These are phyloP conservation scores for Caenorhabditis panamensis DNA, from an alignment of 2,888 invertebrate genomes.

Conservation along the genomic window DNA sequence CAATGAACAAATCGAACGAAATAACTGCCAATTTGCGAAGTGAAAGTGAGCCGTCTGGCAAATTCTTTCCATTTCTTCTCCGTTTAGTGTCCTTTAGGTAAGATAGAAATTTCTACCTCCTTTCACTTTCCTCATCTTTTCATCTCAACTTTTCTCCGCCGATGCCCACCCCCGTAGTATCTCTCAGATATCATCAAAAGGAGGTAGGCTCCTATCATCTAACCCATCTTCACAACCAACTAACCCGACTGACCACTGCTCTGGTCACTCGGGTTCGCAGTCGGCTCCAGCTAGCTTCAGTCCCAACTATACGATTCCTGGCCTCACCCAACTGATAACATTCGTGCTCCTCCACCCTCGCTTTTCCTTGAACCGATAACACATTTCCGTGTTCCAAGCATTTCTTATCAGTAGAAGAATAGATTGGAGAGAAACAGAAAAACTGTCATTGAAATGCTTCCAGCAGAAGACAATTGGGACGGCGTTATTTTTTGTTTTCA, in stretches of 20 bases:
- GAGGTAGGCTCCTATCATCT: conserved; percentile 22
- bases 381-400: conserved; percentile 55
- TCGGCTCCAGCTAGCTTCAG: not conserved
- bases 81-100: conserved; percentile 2
- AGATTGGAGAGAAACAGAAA: conserved; percentile 3
- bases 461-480: not conserved
- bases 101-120: conserved; percentile 6
- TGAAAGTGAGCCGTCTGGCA: not conserved
- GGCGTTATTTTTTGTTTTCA: not conserved
- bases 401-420: conserved; percentile 15
- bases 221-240: conserved; percentile 19
- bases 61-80: not conserved
- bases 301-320: conserved; percentile 53
- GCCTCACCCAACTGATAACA: conserved; percentile 45
- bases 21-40: not conserved
- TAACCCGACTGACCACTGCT: conserved; percentile 33
- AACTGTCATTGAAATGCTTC: not conserved
- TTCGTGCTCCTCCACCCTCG: conserved; percentile 43
- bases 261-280: conserved; percentile 31
- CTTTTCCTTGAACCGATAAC: conserved; percentile 54
- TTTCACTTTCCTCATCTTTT: conserved; percentile 28
- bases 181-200: conserved; percentile 45
- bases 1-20: not conserved
- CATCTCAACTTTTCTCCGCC: conserved; percentile 24
- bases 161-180: conserved; percentile 19